Percentiles rank a stretch among this genome's conserved stretches.
Evolutionary conservation across 1,140 invertebrate species (phyloP).

Genomic region (Aphaenogaster ashmeadi): DNA sequence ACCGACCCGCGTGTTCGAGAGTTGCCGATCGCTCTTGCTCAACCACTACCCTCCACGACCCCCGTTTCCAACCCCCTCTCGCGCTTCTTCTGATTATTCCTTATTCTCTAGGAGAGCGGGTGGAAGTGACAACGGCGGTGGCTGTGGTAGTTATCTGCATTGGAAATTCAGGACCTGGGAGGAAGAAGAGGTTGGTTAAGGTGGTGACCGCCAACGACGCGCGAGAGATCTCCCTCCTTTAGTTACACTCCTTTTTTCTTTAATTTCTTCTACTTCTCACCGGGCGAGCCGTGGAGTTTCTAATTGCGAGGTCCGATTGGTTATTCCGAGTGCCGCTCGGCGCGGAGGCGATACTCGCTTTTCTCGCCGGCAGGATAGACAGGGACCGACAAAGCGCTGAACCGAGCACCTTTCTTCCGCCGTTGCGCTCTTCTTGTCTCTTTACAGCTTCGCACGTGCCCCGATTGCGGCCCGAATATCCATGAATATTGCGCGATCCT

Average conservation of each 20-base stretch:
- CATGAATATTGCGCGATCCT: constrained; percentile 66
- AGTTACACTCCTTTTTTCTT: background rate
- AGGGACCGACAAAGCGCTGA: constrained; percentile 12
- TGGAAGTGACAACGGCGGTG: constrained; percentile 15
- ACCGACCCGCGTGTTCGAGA: constrained; percentile 33
- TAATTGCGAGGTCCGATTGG: constrained; percentile 68
- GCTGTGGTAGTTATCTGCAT: constrained; percentile 75
- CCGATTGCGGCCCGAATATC: constrained; percentile 37
- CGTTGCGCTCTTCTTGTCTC: background rate
- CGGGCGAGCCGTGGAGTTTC: constrained; percentile 27
- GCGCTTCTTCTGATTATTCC: constrained; percentile 73
- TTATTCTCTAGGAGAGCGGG: constrained; percentile 66
- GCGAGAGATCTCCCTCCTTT: constrained; percentile 19
- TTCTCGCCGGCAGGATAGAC: constrained; percentile 37
- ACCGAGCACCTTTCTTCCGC: constrained; percentile 23
- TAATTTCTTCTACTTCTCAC: constrained; percentile 50
- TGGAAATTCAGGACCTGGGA: constrained; percentile 66
- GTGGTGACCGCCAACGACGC: constrained; percentile 40
- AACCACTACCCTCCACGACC: constrained; percentile 10
- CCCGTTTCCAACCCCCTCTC: background rate
- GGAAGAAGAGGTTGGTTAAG: constrained; percentile 14
- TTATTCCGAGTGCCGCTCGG: constrained; percentile 57
- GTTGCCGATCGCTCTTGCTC: constrained; percentile 37
- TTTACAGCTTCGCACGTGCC: constrained; percentile 49
- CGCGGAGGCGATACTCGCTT: constrained; percentile 57